These are phyloP conservation scores for Dasyornis broadbenti DNA, from an alignment of 2,113 vertebrate genomes.

Conservation along the genomic window DNA sequence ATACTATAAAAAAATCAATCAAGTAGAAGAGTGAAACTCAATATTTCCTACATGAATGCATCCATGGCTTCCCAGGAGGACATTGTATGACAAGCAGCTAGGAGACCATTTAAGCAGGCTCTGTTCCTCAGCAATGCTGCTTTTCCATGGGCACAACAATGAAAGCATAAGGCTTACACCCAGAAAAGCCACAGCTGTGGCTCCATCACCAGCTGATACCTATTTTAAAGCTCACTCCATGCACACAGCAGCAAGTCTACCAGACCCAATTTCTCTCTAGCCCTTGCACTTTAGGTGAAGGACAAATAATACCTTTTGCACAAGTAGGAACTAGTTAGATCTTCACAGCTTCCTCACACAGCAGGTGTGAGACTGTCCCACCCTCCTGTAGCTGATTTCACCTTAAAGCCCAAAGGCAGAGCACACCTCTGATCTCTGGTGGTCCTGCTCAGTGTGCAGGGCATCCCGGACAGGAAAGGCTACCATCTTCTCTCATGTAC, in stretches of 20 bases:
- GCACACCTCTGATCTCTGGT: background rate
- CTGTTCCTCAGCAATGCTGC: background rate
- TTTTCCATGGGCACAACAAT: background rate
- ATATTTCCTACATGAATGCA: background rate
- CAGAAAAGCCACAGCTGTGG: background rate
- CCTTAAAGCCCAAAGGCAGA: background rate
- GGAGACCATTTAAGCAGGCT: background rate
- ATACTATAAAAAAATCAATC: background rate
- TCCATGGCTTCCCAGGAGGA: background rate
- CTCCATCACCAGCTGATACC: background rate
- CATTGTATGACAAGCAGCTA: background rate
- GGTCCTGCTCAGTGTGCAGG: no score
- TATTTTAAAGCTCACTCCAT: background rate
- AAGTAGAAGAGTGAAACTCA: background rate
- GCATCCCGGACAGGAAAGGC: no score
- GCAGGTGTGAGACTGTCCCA: no score
- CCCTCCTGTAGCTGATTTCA: no score
- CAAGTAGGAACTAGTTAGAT: background rate
- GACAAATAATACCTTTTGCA: background rate
- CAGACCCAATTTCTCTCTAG: background rate
- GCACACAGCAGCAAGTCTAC: background rate
- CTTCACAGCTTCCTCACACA: background rate
- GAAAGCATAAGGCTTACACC: background rate
- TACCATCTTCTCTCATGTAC: background rate
- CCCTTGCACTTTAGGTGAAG: background rate